phyloP scores from a whole-genome alignment of 2,888 invertebrate species.

The Amphipyra tragopoginis region DNA sequence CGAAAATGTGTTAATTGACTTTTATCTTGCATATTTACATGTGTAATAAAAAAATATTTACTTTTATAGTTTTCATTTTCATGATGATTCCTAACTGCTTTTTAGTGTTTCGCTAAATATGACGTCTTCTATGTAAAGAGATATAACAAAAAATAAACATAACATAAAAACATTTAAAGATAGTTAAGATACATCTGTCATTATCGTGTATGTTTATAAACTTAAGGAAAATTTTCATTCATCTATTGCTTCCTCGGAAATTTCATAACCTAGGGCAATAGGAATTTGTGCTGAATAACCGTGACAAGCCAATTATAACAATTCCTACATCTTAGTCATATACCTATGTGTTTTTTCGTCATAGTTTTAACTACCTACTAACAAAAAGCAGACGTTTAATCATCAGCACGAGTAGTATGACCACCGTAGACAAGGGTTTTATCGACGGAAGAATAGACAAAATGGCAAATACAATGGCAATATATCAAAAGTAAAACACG shows the following conservation, averaged over 20 bases:
- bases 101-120: background rate
- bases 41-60: constrained; percentile 9
- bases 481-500: too few relatives aligned
- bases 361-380: too few relatives aligned
- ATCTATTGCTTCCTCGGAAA: background rate
- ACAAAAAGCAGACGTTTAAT: too few relatives aligned
- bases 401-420: too few relatives aligned
- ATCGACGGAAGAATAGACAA: too few relatives aligned
- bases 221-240: constrained; percentile 8
- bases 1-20: constrained; percentile 6
- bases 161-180: background rate
- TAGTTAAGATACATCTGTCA: background rate
- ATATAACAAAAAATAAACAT: constrained; percentile 3
- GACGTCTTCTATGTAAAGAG: constrained; percentile 5
- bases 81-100: constrained; percentile 14
- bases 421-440: too few relatives aligned
- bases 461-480: too few relatives aligned
- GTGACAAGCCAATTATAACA: constrained; percentile 15
- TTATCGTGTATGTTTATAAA: background rate
- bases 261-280: constrained; percentile 34
- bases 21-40: constrained; percentile 3
- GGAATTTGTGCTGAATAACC: constrained; percentile 12
- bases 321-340: constrained; percentile 23
- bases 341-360: background rate
- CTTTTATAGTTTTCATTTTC: constrained; percentile 4